phyloP scores from a whole-genome alignment of 2,113 vertebrate genomes.

The Azemiops feae region DNA sequence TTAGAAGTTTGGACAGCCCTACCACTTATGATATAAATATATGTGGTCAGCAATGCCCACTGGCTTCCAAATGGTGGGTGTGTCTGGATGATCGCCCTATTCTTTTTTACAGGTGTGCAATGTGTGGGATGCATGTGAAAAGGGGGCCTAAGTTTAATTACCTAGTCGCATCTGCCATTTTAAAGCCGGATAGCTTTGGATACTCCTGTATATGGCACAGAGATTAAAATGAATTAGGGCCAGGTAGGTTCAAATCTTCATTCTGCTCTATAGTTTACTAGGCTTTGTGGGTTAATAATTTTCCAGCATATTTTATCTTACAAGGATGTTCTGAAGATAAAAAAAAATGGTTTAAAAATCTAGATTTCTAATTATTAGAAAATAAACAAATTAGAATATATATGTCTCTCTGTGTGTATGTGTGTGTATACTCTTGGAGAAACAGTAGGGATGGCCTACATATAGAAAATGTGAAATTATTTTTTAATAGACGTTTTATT shows the following conservation, averaged over 20 bases:
- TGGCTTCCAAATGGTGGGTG: neutral
- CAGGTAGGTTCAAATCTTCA: neutral
- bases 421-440: neutral
- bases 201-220: neutral
- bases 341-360: neutral
- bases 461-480: neutral
- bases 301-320: neutral
- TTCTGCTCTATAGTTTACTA: neutral
- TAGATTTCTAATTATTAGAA: neutral
- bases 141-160: neutral
- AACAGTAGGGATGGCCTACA: neutral
- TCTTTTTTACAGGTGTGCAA: neutral
- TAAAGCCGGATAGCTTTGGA: neutral
- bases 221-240: neutral
- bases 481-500: too few species aligned
- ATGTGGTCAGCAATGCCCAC: neutral
- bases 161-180: neutral
- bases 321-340: neutral
- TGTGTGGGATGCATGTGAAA: neutral
- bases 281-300: neutral
- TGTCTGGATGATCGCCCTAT: neutral
- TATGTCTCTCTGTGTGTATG: too few species aligned
- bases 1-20: neutral
- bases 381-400: neutral
- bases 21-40: neutral